Evolutionary conservation across 1,140 invertebrate genomes (phyloP), one percentile per base, ranked within the genome.

Genomic region (Drosophila punjabiensis): DNA sequence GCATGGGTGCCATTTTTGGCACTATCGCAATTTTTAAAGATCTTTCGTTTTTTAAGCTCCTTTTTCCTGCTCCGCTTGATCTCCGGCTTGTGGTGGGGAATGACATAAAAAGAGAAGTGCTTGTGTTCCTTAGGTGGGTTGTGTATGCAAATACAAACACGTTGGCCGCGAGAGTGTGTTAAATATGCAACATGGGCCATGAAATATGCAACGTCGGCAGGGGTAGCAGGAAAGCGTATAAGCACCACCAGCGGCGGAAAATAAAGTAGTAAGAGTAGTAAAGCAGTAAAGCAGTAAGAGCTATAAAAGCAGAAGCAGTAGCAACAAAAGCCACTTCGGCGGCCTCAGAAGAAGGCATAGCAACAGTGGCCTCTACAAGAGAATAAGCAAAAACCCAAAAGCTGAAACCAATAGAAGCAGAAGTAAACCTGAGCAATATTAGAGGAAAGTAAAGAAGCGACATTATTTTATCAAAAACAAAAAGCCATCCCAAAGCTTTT

Each of bases 91-190:
- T 69, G 45, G 62, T 18, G 45, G 41, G 24, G 45, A 66, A 66
- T 48, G 28, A 7, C 16, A 28, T n/a, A 11, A 11, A 32, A 7
- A 10, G 20, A 16, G 8, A 13, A 35, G 60, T 18, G 20, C 13
- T 13, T 24, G 20, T 14, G 6, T 18, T 18, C 30, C 32, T 33
- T 4, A 20, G 6, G 39, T 35, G 66, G 43, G 70, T 50, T 69
- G 69, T n/a, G 63, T 80, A 83, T 80, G 76, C 63, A 83, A 83
- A 87, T 74, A 56, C 52, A 32, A 48, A 53, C 69, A 64, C 58
- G 73, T 76, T 63, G 63, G 63, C 60, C 45, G 73, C 52, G 60
- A 50, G 65, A 71, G 59, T 61, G 69, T 71, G 50, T 67, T 79
- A 71, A 82, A 87, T 66, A 68, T 84, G 67, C 77, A 74, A 47